Percentiles rank a stretch among this genome's conserved stretches.
phyloP scores from a whole-genome alignment of 92 coral and sea anemone genomes.

The Actinostola sp. region DNA sequence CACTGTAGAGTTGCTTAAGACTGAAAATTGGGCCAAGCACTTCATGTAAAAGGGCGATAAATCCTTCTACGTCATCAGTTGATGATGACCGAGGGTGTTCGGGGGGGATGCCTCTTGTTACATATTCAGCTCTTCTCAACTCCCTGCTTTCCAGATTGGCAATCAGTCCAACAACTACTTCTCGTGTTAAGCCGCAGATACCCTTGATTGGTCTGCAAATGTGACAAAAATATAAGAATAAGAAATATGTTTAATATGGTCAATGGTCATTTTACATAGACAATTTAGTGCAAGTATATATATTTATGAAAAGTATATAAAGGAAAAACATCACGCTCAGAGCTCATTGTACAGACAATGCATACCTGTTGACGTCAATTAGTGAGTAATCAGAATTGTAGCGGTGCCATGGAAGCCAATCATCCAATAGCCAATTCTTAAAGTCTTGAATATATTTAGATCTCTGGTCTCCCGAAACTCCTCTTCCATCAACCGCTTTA shows the following conservation, averaged over 20 bases:
- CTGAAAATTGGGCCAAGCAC: constrained; percentile 56
- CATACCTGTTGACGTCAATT: constrained; percentile 74
- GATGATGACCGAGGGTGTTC: constrained; percentile 75
- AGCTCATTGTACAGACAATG: too few relatives aligned
- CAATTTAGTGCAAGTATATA: too few relatives aligned
- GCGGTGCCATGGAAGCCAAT: constrained; percentile 71
- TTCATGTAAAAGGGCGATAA: constrained; percentile 60
- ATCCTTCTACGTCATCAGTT: constrained; percentile 74
- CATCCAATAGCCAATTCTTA: constrained; percentile 65
- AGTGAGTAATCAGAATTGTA: constrained; percentile 34
- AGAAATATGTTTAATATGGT: neutral
- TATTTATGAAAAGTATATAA: too few relatives aligned
- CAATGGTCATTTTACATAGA: neutral
- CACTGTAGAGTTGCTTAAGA: constrained; percentile 59
- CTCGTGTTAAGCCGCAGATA: constrained; percentile 65
- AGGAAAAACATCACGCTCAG: constrained; percentile 1
- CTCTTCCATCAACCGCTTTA: constrained; percentile 81
- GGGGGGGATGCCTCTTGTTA: constrained; percentile 43
- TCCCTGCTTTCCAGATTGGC: constrained; percentile 70
- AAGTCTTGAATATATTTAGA: constrained; percentile 41
- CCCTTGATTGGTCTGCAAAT: constrained; percentile 64
- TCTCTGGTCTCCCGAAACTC: constrained; percentile 43
- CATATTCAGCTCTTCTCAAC: constrained; percentile 38
- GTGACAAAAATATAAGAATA: neutral
- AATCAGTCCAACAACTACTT: constrained; percentile 55